Evolutionary conservation across 1,140 invertebrate species (phyloP).

Genomic region (Drosophila subpulchrella): DNA sequence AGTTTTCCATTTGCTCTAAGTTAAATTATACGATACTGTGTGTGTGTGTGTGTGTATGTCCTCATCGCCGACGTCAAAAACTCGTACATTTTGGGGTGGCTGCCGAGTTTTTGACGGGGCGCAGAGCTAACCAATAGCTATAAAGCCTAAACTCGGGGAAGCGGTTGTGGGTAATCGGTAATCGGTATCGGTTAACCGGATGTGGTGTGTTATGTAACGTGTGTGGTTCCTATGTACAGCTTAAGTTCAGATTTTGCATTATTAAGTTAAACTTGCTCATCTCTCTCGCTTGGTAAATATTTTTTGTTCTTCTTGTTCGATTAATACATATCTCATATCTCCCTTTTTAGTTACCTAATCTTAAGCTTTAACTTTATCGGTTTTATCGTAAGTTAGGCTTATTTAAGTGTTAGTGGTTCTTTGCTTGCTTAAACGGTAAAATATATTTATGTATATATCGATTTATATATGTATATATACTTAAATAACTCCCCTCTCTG

Average conservation of each 20-base stretch:
- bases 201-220: conserved; percentile 34
- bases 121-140: conserved; percentile 25
- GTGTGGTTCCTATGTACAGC: conserved; percentile 57
- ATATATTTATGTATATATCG: conserved; percentile 62
- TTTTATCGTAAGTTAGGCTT: conserved; percentile 73
- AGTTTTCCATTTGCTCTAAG: background rate
- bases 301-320: conserved; percentile 53
- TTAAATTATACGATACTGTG: conserved; percentile 33
- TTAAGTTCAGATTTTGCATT: conserved; percentile 50
- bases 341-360: conserved; percentile 51
- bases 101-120: conserved; percentile 47
- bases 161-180: conserved; percentile 6
- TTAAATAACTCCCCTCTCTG: conserved; percentile 61
- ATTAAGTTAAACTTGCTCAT: conserved; percentile 62
- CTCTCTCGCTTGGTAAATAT: conserved; percentile 62
- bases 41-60: conserved; percentile 1
- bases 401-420: conserved; percentile 81
- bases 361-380: conserved; percentile 65
- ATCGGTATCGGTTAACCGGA: conserved; percentile 16
- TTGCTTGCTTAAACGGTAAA: conserved; percentile 75
- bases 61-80: conserved; percentile 48
- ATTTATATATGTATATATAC: conserved; percentile 47
- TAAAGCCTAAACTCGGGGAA: conserved; percentile 29
- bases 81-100: conserved; percentile 59
- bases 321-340: conserved; percentile 67